Evolutionary conservation across 2,888 invertebrate genomes (phyloP).

Genomic region (Pemphredon lugubris): DNA sequence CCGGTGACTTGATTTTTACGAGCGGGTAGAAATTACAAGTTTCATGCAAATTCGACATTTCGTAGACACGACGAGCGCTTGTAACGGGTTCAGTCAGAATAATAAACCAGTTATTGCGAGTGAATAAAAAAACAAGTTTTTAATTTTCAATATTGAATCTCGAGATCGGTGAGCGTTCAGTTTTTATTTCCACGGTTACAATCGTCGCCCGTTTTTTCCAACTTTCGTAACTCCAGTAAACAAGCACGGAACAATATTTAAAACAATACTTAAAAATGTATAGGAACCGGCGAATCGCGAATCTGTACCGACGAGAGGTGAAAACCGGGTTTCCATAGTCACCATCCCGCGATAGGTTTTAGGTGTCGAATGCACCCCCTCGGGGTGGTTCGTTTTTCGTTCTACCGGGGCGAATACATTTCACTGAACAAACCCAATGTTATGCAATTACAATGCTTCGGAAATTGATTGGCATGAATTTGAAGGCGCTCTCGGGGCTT

Average conservation of each 20-base stretch:
- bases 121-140: too few species aligned
- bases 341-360: conserved; percentile 6
- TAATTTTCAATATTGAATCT: too few species aligned
- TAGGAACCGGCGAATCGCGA: background rate
- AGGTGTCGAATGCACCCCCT: background rate
- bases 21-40: too few species aligned
- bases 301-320: conserved; percentile 2
- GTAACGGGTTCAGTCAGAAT: too few species aligned
- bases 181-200: too few species aligned
- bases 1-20: too few species aligned
- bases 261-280: background rate
- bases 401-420: background rate
- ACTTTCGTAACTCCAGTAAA: background rate
- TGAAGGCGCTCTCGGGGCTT: background rate
- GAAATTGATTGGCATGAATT: conserved; percentile 4
- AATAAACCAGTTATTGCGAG: too few species aligned
- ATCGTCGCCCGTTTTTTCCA: too few species aligned
- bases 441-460: background rate
- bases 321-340: conserved; percentile 3
- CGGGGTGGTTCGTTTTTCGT: conserved; percentile 4
- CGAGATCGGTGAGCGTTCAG: too few species aligned
- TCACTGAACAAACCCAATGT: conserved; percentile 1
- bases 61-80: too few species aligned
- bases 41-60: too few species aligned
- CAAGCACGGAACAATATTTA: too few species aligned